Evolutionary conservation across 2,113 vertebrate species (phyloP).

Genomic region (Xyrauchen texanus): DNA sequence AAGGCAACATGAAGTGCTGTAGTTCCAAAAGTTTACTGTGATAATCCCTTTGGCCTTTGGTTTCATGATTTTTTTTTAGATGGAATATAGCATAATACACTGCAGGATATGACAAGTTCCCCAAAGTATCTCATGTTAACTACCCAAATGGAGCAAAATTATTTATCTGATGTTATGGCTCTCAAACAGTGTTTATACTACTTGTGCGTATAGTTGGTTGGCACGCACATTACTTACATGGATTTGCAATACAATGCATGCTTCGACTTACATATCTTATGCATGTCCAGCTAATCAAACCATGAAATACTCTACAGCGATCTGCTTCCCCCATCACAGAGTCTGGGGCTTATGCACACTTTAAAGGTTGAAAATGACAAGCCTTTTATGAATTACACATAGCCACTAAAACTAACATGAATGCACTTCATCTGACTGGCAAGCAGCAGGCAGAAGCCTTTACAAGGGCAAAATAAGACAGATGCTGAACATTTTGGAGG

Average conservation of each 20-base stretch:
- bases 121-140: too few species aligned
- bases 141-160: too few species aligned
- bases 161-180: too few species aligned
- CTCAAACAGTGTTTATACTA: too few species aligned
- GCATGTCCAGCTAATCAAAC: background rate
- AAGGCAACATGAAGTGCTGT: too few species aligned
- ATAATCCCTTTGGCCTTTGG: too few species aligned
- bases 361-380: conserved; percentile 27
- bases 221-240: background rate
- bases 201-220: too few species aligned
- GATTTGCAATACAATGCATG: conserved; percentile 8
- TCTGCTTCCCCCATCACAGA: background rate
- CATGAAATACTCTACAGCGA: background rate
- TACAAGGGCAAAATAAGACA: conserved; percentile 35
- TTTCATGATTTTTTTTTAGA: too few species aligned
- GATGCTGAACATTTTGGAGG: conserved; percentile 38
- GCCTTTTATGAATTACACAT: conserved; percentile 40
- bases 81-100: too few species aligned
- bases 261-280: background rate
- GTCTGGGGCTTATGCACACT: background rate
- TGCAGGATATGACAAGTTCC: too few species aligned
- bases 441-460: conserved; percentile 19
- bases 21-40: too few species aligned
- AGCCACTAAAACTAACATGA: conserved; percentile 20
- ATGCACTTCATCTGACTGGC: conserved; percentile 18